These are phyloP conservation scores for Apaloderma vittatum DNA, from an alignment of 2,113 vertebrate genomes.

Conservation along the genomic window DNA sequence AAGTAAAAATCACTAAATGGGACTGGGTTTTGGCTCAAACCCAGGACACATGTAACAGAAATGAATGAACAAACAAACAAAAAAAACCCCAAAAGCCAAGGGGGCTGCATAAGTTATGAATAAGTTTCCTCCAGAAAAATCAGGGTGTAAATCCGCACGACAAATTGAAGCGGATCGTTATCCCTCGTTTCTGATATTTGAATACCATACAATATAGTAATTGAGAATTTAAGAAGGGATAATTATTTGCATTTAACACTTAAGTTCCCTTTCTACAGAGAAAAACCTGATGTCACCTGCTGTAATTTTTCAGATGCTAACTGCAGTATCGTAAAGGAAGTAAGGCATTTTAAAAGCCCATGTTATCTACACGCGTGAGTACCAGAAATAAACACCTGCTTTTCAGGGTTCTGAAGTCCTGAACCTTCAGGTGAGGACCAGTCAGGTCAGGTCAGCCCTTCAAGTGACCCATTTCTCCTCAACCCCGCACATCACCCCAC, in stretches of 20 bases:
- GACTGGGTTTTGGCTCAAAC: too few relatives aligned
- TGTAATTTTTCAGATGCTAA: neutral
- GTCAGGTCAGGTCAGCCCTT: neutral
- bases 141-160: neutral
- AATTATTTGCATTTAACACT: neutral
- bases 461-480: neutral
- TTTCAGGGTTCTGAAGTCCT: neutral
- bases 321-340: neutral
- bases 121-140: neutral
- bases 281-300: neutral
- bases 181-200: neutral
- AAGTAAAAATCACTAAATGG: too few relatives aligned
- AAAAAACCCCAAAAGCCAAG: neutral
- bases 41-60: too few relatives aligned
- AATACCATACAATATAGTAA: neutral
- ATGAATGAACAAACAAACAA: neutral
- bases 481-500: neutral
- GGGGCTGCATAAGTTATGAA: neutral
- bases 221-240: neutral
- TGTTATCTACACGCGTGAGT: neutral
- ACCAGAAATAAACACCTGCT: neutral
- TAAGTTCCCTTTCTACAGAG: neutral
- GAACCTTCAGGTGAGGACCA: neutral
- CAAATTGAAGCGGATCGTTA: neutral
- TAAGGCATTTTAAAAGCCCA: neutral